phyloP scores from a whole-genome alignment of 2,888 invertebrate species.

The Hesperia comma region DNA sequence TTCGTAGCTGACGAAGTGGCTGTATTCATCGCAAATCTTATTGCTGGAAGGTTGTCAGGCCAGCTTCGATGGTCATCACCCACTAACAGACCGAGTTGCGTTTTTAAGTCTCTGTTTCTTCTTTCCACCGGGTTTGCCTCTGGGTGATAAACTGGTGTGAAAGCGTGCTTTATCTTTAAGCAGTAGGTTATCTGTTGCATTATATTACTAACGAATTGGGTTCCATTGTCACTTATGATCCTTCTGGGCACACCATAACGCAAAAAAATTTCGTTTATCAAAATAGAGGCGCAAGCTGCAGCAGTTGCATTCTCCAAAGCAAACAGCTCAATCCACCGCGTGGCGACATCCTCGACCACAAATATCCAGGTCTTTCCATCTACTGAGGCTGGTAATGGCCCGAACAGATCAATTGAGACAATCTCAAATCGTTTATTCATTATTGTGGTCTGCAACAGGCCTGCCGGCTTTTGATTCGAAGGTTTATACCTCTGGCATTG shows the following conservation, averaged over 20 bases:
- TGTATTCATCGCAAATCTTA: too few species aligned
- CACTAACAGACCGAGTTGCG: constrained; percentile 44
- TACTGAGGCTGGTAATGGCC: constrained; percentile 39
- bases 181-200: constrained; percentile 41
- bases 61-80: constrained; percentile 43
- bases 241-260: constrained; percentile 42
- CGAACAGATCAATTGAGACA: constrained; percentile 43
- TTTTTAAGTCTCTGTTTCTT: constrained; percentile 50
- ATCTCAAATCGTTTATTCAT: constrained; percentile 41
- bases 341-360: constrained; percentile 41
- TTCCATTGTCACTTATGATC: constrained; percentile 42
- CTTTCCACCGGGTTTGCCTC: constrained; percentile 54
- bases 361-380: constrained; percentile 40
- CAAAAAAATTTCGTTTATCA: constrained; percentile 39
- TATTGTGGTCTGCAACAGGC: constrained; percentile 38
- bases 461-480: constrained; percentile 42
- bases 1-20: too few species aligned
- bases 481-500: constrained; percentile 41
- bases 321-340: constrained; percentile 41
- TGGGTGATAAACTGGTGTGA: constrained; percentile 52
- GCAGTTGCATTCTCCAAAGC: constrained; percentile 38
- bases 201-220: constrained; percentile 42
- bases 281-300: constrained; percentile 34
- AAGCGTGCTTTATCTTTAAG: constrained; percentile 37
- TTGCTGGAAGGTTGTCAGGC: constrained; percentile 22